Percentiles rank a stretch among this genome's conserved stretches.
phyloP scores from a whole-genome alignment of 2,888 invertebrate genomes.

The Drosophila mulleri region DNA sequence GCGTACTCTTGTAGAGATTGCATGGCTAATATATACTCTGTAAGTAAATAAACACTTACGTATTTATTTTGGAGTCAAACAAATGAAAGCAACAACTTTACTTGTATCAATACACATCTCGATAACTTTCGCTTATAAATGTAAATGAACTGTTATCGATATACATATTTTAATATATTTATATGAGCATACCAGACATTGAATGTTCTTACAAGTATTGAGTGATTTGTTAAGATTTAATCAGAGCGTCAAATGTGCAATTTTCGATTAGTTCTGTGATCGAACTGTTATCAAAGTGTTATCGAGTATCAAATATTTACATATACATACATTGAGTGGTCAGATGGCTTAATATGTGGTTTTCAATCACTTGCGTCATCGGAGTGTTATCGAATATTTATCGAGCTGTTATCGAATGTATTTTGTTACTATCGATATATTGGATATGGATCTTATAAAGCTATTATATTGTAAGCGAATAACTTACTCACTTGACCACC shows the following conservation, averaged over 20 bases:
- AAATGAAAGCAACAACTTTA: neutral
- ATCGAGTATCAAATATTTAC: neutral
- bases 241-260: neutral
- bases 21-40: conserved; percentile 1
- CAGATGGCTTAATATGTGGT: too few species aligned
- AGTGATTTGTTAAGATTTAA: too few species aligned
- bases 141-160: neutral
- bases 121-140: neutral
- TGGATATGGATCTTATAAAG: too few species aligned
- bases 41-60: neutral
- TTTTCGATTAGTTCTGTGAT: neutral
- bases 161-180: neutral
- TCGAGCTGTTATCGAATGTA: too few species aligned
- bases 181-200: too few species aligned
- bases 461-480: neutral
- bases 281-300: too few species aligned
- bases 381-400: too few species aligned
- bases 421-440: too few species aligned
- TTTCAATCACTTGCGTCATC: neutral
- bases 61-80: neutral
- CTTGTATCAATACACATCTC: neutral
- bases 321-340: neutral
- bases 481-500: neutral
- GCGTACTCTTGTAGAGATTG: neutral
- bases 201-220: too few species aligned